Percentiles rank a stretch among this genome's conserved stretches.
These are phyloP conservation scores for Dendrocopos noguchii DNA, from an alignment of 2,113 vertebrate genomes.

Conservation along the genomic window DNA sequence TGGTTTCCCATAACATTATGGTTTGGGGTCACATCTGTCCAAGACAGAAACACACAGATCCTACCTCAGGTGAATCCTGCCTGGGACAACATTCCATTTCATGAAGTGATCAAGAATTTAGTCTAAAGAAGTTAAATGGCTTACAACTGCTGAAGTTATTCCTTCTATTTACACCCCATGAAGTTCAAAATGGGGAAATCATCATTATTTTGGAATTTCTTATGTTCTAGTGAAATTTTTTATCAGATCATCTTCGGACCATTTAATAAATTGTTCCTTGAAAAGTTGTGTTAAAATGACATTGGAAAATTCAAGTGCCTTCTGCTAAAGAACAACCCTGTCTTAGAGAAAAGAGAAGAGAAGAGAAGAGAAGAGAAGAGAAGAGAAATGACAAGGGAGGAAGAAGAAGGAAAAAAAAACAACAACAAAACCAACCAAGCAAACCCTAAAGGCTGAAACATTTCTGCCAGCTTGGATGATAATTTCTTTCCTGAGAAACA, in stretches of 20 bases:
- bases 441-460: not conserved
- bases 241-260: not conserved
- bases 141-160: not conserved
- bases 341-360: not conserved
- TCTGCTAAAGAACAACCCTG: not conserved
- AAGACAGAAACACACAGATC: not conserved
- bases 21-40: not conserved
- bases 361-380: not conserved
- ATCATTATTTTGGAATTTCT: not conserved
- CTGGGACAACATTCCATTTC: not conserved
- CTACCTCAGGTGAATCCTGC: not conserved
- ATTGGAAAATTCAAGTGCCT: not conserved
- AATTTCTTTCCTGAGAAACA: not conserved
- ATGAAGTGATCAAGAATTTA: not conserved
- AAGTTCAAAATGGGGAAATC: not conserved
- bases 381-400: not conserved
- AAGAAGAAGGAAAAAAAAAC: too few species aligned
- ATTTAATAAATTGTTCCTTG: not conserved
- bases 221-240: not conserved
- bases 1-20: accelerated
- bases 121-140: not conserved
- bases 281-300: not conserved
- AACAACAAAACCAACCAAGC: too few species aligned
- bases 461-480: not conserved
- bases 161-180: not conserved